phyloP scores from a whole-genome alignment of 2,113 vertebrate genomes.

The Chaenocephalus aceratus region DNA sequence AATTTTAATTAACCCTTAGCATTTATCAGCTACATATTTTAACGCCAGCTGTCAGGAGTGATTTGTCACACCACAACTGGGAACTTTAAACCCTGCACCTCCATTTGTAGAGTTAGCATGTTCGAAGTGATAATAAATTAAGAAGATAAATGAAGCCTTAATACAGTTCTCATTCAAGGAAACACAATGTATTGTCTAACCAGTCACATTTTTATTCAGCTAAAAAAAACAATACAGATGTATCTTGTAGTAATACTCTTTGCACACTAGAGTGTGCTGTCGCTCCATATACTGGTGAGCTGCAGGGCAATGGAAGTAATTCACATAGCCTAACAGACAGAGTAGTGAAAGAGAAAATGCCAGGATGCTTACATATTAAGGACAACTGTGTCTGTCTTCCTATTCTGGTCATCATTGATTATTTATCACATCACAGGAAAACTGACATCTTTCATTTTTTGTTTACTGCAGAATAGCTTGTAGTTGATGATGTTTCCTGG shows the following conservation, averaged over 20 bases:
- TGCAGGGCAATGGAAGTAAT: neutral
- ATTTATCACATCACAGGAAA: neutral
- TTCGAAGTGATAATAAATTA: neutral
- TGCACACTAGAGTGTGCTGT: slow-evolving; percentile 60
- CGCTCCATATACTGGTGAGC: neutral
- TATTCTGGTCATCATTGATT: neutral
- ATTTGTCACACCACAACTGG: neutral
- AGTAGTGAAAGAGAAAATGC: neutral
- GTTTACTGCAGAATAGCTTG: neutral
- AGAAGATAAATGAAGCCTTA: too few species aligned
- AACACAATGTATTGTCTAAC: neutral
- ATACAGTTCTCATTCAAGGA: neutral
- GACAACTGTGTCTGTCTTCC: neutral
- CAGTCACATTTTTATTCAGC: neutral
- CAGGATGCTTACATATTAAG: neutral
- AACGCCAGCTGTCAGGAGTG: too few species aligned
- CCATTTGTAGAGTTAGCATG: too few species aligned
- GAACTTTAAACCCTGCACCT: neutral
- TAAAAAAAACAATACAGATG: too few species aligned
- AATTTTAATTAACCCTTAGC: neutral
- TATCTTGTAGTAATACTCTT: slow-evolving; percentile 34
- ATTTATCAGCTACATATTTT: neutral
- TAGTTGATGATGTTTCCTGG: neutral
- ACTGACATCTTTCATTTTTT: neutral
- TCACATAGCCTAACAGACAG: neutral